These are phyloP conservation scores for Boulengeromyrus knoepffleri DNA, from an alignment of 2,113 vertebrate genomes.

Conservation along the genomic window DNA sequence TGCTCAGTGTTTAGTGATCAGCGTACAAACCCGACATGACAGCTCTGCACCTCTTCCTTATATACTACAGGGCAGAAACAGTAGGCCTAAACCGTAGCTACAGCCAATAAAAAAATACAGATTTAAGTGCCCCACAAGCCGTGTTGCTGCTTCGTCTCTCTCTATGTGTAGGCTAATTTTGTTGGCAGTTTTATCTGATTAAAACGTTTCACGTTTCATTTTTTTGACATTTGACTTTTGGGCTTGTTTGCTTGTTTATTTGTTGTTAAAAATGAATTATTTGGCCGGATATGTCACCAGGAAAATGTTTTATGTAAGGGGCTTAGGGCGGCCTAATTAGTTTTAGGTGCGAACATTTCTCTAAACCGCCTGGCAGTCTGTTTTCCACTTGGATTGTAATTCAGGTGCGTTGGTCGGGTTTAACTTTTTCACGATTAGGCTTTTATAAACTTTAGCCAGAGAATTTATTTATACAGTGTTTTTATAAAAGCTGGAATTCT, in stretches of 20 bases:
- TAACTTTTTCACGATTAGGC: background rate
- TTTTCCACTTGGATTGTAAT: background rate
- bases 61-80: background rate
- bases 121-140: background rate
- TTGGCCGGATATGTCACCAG: background rate
- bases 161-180: background rate
- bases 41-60: background rate
- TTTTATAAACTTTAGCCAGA: background rate
- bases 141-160: background rate
- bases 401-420: background rate
- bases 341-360: background rate
- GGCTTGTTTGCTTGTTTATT: background rate
- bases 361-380: background rate
- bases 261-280: background rate
- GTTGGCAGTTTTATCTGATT: background rate
- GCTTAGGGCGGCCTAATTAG: background rate
- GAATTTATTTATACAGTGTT: background rate
- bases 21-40: background rate
- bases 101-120: background rate
- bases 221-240: background rate
- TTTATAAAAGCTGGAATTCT: background rate
- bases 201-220: background rate
- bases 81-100: background rate
- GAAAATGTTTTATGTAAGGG: background rate
- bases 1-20: background rate